Percentiles rank a stretch among this genome's conserved stretches.
Conservation (phyloP, 2,888 invertebrate species). For the Eucriotettix oculatus region DNA sequence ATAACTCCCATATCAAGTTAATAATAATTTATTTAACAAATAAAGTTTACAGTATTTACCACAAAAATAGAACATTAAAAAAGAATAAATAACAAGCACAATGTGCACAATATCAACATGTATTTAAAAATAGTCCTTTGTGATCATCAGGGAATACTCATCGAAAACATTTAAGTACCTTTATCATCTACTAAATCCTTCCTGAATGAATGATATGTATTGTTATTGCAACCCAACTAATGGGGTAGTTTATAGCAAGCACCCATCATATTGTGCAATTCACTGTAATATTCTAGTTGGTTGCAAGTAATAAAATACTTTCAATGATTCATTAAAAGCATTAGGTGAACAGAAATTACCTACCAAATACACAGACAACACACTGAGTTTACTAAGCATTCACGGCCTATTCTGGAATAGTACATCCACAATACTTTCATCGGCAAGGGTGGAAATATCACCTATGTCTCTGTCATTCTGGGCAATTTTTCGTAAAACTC, state of each 20-base stretch:
- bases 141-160: neutral
- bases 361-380: too few species aligned
- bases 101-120: neutral
- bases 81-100: neutral
- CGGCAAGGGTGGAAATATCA: conserved; percentile 86
- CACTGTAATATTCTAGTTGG: too few species aligned
- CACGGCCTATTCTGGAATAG: conserved; percentile 55
- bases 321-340: too few species aligned
- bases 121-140: neutral
- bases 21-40: too few species aligned
- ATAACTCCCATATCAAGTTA: too few species aligned
- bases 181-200: neutral
- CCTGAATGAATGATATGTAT: conserved; percentile 7
- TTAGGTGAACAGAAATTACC: too few species aligned
- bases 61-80: neutral
- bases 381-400: neutral
- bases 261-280: too few species aligned
- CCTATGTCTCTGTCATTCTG: conserved; percentile 78
- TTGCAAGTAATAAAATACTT: too few species aligned
- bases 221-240: conserved; percentile 2
- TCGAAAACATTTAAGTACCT: too few species aligned
- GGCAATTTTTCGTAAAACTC: conserved; percentile 87
- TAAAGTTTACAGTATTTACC: neutral
- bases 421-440: conserved; percentile 70
- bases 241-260: neutral